These are phyloP conservation scores for Helleia helle DNA, from an alignment of 2,888 invertebrate species.

Conservation along the genomic window DNA sequence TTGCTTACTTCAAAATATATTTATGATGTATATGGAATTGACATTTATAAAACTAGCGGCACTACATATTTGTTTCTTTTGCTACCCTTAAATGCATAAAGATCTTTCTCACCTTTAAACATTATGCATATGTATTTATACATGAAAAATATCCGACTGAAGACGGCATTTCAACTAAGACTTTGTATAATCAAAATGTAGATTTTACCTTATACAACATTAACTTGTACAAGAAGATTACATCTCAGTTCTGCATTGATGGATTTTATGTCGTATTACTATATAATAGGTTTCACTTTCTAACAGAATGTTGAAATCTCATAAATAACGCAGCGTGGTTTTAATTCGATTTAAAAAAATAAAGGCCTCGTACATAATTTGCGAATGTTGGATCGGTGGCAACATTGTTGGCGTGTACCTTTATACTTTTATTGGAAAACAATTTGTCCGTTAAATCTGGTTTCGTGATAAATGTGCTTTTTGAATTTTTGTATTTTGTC, in stretches of 20 bases:
- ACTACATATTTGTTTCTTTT: too few relatives aligned
- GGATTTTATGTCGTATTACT: not conserved
- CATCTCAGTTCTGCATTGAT: not conserved
- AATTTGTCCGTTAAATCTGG: not conserved
- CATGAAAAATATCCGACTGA: too few relatives aligned
- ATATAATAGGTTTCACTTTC: not conserved
- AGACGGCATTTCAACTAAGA: constrained; percentile 5
- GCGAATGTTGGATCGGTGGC: not conserved
- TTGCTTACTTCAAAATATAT: too few relatives aligned
- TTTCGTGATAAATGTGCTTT: not conserved
- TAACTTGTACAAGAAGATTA: not conserved
- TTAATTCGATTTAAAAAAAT: not conserved
- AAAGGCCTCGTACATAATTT: not conserved
- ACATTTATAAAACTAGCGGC: too few relatives aligned
- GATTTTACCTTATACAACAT: constrained; percentile 1
- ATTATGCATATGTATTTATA: too few relatives aligned
- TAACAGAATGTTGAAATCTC: not conserved
- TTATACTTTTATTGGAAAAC: not conserved
- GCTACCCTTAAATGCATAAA: too few relatives aligned
- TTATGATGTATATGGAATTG: too few relatives aligned
- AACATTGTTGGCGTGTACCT: not conserved
- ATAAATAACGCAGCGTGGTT: not conserved
- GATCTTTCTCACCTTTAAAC: too few relatives aligned
- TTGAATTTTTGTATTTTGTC: not conserved
- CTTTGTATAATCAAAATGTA: constrained; percentile 2